phyloP scores from a whole-genome alignment of 1,140 invertebrate genomes.

The Eumaeus atala region DNA sequence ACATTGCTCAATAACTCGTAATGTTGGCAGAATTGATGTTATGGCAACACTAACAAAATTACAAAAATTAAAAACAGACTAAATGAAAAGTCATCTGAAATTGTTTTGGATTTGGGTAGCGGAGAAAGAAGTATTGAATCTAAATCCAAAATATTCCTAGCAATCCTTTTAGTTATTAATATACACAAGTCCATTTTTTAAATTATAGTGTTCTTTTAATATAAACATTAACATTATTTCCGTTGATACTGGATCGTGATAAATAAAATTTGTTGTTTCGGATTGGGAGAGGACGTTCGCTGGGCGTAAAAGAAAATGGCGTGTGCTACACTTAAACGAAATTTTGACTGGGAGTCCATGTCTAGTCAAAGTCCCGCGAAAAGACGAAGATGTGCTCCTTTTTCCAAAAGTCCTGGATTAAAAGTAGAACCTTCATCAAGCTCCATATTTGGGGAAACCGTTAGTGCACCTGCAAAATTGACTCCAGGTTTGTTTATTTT shows the following conservation, averaged over 20 bases:
- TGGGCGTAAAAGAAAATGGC: slow-evolving; percentile 86
- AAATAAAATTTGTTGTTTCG: slow-evolving; percentile 44
- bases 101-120: slow-evolving; percentile 52
- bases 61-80: slow-evolving; percentile 43
- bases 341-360: slow-evolving; percentile 93
- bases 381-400: slow-evolving; percentile 89
- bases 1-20: not conserved
- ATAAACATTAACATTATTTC: slow-evolving; percentile 55
- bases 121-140: slow-evolving; percentile 39
- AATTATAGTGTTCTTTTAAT: slow-evolving; percentile 49
- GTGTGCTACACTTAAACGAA: slow-evolving; percentile 95
- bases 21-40: not conserved
- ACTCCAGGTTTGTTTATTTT: slow-evolving; percentile 84
- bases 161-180: slow-evolving; percentile 52
- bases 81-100: slow-evolving; percentile 43
- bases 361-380: slow-evolving; percentile 84
- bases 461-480: slow-evolving; percentile 80
- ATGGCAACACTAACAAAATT: slow-evolving; percentile 18
- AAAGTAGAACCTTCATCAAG: slow-evolving; percentile 74
- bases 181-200: slow-evolving; percentile 37
- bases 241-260: slow-evolving; percentile 38
- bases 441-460: slow-evolving; percentile 85
- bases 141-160: slow-evolving; percentile 55
- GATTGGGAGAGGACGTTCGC: slow-evolving; percentile 51
- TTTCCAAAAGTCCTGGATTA: slow-evolving; percentile 77